Evolutionary conservation across 92 coral and sea anemone species (phyloP), one percentile per base, ranked within the genome.

Genomic region (Meandrina meandrites): DNA sequence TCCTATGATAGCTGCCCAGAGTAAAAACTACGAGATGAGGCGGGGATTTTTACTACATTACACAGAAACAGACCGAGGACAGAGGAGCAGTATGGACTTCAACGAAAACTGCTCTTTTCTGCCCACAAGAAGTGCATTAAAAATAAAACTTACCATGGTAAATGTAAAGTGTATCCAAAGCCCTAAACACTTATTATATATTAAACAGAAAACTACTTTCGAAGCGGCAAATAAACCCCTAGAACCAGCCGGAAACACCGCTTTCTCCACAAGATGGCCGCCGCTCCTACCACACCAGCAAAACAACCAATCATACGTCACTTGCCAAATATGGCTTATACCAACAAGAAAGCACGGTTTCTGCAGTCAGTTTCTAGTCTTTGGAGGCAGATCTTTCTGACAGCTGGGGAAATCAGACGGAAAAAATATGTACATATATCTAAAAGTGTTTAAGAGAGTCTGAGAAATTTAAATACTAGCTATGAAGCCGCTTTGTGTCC

Each of bases 261-360:
- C 89, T 81, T 79, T 50, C 93, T 86, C 76, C 53, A 87, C 96
- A 96, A 94, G 94, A 96, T 93, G 98, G 99, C 96, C 96, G 96
- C 93, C 98, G 91, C 84, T 86, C 92, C 91, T 81, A 86, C 94
- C 90, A 86, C 80, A 85, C 88, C 88, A 83, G 75, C 70, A 62
- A 66, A 47, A 31, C 80, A 88, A 70, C 95, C 98, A 94, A 94
- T 94, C 98, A 90, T 79, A 68, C 68, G 78, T 75, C 86, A 86
- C 78, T 84, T 74, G 58, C 98, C 98, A 92, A 82, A 94, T 94
- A 88, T 92, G 98, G 98, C 79, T 32, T 77, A 58, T 40, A 62
- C 83, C 58, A 85, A 83, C 86, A 67, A 69, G 84, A 34, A 32
- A 22, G n/a, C n/a, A n/a, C n/a, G n/a, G n/a, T n/a, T n/a, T n/a